phyloP scores from a whole-genome alignment of 2,113 vertebrate genomes.

The Megaptera novaeangliae region DNA sequence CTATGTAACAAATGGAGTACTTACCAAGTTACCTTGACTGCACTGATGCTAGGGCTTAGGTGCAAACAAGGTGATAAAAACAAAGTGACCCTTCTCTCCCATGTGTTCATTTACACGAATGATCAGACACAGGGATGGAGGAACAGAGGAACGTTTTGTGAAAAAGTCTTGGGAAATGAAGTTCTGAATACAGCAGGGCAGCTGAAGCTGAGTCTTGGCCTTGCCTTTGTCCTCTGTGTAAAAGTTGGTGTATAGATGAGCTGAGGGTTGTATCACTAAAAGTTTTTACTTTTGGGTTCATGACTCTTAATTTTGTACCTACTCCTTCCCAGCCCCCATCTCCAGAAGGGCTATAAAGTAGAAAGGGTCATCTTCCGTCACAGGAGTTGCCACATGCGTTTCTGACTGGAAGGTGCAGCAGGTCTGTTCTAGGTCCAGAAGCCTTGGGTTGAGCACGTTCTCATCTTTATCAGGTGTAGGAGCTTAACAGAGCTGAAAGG shows the following conservation, averaged over 20 bases:
- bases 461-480: neutral
- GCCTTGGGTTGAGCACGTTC: fast-evolving
- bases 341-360: neutral
- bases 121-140: neutral
- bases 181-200: neutral
- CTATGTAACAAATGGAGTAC: neutral
- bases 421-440: neutral
- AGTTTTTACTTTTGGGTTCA: neutral
- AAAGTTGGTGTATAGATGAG: neutral
- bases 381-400: neutral
- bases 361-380: neutral
- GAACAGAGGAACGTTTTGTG: neutral
- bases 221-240: neutral
- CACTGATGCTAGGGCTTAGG: neutral
- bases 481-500: neutral
- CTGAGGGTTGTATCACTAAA: neutral
- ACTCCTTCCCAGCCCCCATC: neutral
- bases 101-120: neutral
- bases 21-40: neutral
- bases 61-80: neutral
- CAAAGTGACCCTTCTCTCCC: neutral
- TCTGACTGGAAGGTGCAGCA: neutral
- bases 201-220: neutral
- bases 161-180: neutral
- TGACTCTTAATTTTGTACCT: neutral